phyloP scores from a whole-genome alignment of 2,113 vertebrate species.

The Naja naja region DNA sequence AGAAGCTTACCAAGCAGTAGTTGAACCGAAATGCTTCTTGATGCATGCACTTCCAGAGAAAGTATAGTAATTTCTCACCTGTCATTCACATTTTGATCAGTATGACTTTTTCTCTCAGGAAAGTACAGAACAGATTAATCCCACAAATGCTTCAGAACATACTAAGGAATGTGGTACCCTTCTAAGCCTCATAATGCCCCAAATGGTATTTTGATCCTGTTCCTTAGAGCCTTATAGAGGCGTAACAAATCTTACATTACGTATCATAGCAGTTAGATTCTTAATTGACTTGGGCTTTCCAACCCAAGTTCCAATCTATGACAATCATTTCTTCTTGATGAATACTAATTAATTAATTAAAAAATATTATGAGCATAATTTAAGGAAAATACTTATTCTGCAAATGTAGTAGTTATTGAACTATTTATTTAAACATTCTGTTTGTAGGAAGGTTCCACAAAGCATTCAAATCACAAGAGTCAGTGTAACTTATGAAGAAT shows the following conservation, averaged over 20 bases:
- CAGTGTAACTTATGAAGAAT: not conserved
- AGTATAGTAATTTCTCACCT: slow-evolving; percentile 4
- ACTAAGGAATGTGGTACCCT: not conserved
- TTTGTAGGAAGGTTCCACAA: not conserved
- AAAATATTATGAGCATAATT: not conserved
- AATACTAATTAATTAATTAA: not conserved
- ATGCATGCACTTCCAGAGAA: not conserved
- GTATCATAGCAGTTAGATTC: not conserved
- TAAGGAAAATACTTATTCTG: not conserved
- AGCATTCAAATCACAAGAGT: not conserved
- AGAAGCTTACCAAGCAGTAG: not conserved
- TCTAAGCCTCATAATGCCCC: not conserved
- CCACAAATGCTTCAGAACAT: not conserved
- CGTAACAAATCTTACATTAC: not conserved
- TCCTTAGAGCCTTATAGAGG: not conserved
- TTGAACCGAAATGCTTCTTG: not conserved
- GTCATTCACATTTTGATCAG: not conserved
- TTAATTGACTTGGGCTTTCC: not conserved
- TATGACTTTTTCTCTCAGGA: not conserved
- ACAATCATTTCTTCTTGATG: not conserved
- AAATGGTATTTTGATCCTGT: not conserved
- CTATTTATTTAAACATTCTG: not conserved
- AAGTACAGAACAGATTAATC: not conserved
- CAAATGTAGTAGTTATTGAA: not conserved
- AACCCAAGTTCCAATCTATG: not conserved